Percentiles rank a stretch among this genome's conserved stretches.
Evolutionary conservation across 2,888 invertebrate genomes (phyloP).

Genomic region (Agrotis exclamationis): DNA sequence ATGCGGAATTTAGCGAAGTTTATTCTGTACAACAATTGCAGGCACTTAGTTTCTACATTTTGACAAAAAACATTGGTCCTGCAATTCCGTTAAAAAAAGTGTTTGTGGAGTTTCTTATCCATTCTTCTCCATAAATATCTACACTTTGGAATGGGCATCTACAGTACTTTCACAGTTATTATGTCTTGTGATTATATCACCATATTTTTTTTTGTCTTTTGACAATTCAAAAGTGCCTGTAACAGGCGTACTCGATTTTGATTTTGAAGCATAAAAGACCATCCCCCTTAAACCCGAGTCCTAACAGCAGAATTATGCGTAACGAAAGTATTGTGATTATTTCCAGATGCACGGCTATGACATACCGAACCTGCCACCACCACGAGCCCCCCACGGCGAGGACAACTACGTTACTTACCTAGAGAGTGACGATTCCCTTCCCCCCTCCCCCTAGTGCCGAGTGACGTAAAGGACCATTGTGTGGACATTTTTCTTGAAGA

Average conservation of each 20-base stretch:
- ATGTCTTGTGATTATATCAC: too few species aligned
- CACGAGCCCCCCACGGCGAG: slow-evolving; percentile 93
- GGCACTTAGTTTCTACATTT: neutral
- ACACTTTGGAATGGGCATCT: too few species aligned
- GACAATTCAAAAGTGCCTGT: too few species aligned
- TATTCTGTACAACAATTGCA: too few species aligned
- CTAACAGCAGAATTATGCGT: slow-evolving; percentile 53
- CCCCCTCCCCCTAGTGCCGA: slow-evolving; percentile 93
- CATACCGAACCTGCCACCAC: slow-evolving; percentile 92
- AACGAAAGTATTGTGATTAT: slow-evolving; percentile 55
- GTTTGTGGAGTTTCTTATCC: too few species aligned
- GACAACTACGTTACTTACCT: slow-evolving; percentile 98
- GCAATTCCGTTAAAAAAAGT: too few species aligned
- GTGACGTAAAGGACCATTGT: slow-evolving; percentile 73
- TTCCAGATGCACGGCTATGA: slow-evolving; percentile 98
- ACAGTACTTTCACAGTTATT: too few species aligned
- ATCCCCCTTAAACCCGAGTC: slow-evolving; percentile 14
- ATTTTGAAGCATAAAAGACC: neutral
- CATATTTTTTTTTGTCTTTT: too few species aligned
- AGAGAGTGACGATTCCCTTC: slow-evolving; percentile 96
- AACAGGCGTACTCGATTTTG: too few species aligned
- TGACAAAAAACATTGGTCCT: neutral
- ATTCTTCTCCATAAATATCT: too few species aligned
- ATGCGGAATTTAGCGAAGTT: too few species aligned
- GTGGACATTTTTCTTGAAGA: slow-evolving; percentile 8